These are phyloP conservation scores for Mormyrus lacerda DNA, from an alignment of 2,113 vertebrate species.

Conservation along the genomic window DNA sequence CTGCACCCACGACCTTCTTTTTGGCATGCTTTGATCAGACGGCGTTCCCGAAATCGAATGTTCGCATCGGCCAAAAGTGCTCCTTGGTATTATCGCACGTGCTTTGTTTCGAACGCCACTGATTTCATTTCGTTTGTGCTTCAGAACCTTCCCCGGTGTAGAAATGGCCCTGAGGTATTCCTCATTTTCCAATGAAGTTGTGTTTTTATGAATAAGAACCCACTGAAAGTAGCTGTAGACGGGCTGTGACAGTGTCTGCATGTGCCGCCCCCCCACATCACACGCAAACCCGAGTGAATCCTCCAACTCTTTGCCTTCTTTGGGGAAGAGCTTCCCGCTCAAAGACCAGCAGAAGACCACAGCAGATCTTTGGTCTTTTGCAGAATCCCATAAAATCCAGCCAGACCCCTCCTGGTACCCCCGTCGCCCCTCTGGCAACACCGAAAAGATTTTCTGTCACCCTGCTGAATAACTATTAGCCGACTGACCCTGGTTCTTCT, in stretches of 20 bases:
- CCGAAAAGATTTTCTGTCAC: slow-evolving; percentile 54
- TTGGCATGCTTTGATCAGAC: not conserved
- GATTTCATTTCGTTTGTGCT: not conserved
- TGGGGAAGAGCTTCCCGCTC: not conserved
- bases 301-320: not conserved
- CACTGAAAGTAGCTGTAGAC: slow-evolving; percentile 16
- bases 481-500: slow-evolving; percentile 16
- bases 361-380: slow-evolving; percentile 36
- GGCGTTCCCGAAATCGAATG: not conserved
- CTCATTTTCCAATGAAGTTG: slow-evolving; percentile 33
- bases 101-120: not conserved
- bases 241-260: too few species aligned
- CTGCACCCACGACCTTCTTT: not conserved
- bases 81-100: too few species aligned
- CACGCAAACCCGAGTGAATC: not conserved
- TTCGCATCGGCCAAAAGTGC: not conserved
- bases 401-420: slow-evolving; percentile 36
- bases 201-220: slow-evolving; percentile 33
- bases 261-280: not conserved
- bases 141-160: not conserved
- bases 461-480: slow-evolving; percentile 39
- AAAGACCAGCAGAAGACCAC: not conserved
- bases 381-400: slow-evolving; percentile 53
- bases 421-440: slow-evolving; percentile 39
- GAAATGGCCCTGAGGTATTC: not conserved